phyloP scores from a whole-genome alignment of 2,113 vertebrate species.

The Columba livia region DNA sequence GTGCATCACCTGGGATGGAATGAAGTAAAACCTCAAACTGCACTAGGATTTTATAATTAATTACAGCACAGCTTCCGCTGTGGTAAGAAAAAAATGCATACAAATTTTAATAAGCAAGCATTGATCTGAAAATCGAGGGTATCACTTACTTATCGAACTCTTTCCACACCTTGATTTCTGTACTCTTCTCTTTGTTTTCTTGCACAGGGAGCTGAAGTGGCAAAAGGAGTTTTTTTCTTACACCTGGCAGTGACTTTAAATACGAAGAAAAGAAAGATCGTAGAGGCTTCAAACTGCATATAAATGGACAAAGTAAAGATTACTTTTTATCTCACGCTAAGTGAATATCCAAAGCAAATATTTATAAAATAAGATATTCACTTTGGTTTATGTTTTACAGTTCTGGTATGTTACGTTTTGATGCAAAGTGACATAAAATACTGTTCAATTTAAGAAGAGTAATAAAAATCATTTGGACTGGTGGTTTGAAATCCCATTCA shows the following conservation, averaged over 20 bases:
- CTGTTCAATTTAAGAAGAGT: background rate
- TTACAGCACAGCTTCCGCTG: background rate
- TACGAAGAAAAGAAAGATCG: constrained; percentile 91
- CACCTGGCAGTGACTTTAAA: constrained; percentile 84
- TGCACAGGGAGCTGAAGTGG: constrained; percentile 48
- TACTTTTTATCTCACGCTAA: background rate
- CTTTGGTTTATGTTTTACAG: background rate
- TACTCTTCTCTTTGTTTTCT: background rate
- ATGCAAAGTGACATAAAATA: background rate
- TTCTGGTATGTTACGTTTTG: background rate
- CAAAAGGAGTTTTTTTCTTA: constrained; percentile 74
- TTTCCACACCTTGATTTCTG: constrained; percentile 71
- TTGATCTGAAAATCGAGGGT: background rate
- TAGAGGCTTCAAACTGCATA: constrained; percentile 82
- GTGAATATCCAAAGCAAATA: background rate
- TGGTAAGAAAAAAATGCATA: background rate
- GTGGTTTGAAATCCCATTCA: background rate
- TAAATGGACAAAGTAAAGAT: background rate
- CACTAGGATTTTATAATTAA: background rate
- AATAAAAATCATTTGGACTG: background rate
- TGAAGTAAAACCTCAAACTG: background rate
- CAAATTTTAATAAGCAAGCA: background rate
- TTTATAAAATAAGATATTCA: background rate
- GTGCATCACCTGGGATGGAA: background rate
- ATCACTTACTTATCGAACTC: constrained; percentile 83